Conservation (phyloP, 2,888 invertebrate species). For the Tenthredo notha region DNA sequence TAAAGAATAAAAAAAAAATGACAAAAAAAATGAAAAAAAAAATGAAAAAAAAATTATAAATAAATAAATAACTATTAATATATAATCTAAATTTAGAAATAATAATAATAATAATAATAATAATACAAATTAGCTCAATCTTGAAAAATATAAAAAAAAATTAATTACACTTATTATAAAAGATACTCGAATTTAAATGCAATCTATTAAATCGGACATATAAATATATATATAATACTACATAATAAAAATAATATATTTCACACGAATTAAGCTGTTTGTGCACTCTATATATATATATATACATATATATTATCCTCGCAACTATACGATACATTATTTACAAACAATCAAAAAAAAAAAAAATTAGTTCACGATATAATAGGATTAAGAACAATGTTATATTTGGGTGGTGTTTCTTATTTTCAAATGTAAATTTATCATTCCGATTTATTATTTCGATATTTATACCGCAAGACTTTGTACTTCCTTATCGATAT, state of each 20-base stretch:
- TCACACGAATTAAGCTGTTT: conserved; percentile 39
- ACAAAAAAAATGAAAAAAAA: not conserved
- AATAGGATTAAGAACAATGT: conserved; percentile 5
- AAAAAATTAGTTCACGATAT: conserved; percentile 30
- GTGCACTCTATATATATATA: conserved; percentile 3
- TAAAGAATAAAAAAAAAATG: not conserved
- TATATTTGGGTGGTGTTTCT: conserved; percentile 32
- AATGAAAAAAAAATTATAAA: not conserved
- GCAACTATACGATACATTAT: conserved; percentile 13
- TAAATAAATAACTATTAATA: conserved; percentile 4
- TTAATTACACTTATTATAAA: conserved; percentile 5
- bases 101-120: conserved; percentile 1
- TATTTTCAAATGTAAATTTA: conserved; percentile 20
- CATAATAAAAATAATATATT: not conserved
- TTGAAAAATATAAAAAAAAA: not conserved
- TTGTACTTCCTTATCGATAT: conserved; percentile 38
- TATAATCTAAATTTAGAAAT: not conserved
- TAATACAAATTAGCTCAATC: conserved; percentile 34
- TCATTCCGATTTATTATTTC: conserved; percentile 23
- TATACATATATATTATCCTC: not conserved
- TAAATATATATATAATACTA: conserved; percentile 6
- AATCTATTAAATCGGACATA: conserved; percentile 23
- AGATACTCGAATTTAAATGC: conserved; percentile 22
- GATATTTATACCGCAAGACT: conserved; percentile 18
- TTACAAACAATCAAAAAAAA: conserved; percentile 34